These are phyloP conservation scores for Zaprionus lineosus DNA, from an alignment of 2,888 invertebrate genomes.

Conservation along the genomic window DNA sequence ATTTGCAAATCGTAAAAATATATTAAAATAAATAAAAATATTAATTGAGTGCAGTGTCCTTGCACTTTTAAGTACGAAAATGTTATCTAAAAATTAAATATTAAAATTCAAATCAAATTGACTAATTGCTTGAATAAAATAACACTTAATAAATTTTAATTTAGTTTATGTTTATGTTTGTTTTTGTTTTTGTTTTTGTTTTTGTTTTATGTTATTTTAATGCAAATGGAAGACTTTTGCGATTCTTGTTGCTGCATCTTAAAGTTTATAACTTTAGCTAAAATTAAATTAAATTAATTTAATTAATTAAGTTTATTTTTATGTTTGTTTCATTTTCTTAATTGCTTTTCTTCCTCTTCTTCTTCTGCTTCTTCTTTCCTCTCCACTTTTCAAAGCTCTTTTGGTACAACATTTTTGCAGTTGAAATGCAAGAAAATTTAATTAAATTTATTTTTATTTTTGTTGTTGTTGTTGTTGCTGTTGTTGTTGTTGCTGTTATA, in stretches of 20 bases:
- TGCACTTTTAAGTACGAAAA: conserved; percentile 66
- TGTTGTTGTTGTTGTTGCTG: not conserved
- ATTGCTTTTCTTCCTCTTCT: conserved; percentile 9
- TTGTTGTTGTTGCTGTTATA: conserved; percentile 29
- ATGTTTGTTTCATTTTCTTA: conserved; percentile 8
- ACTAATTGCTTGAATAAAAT: conserved; percentile 50
- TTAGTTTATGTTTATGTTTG: conserved; percentile 13
- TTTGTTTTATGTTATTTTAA: conserved; percentile 5
- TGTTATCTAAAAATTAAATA: conserved; percentile 15
- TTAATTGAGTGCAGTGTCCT: conserved; percentile 42
- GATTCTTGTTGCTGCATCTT: conserved; percentile 60
- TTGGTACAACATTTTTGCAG: conserved; percentile 75
- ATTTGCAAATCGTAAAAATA: conserved; percentile 51
- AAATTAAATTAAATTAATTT: conserved; percentile 10
- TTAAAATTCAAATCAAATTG: conserved; percentile 60
- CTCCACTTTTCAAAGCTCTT: conserved; percentile 62
- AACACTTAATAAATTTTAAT: not conserved
- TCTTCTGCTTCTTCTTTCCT: conserved; percentile 17
- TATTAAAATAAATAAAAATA: conserved; percentile 54
- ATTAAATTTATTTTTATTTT: conserved; percentile 4
- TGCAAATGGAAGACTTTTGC: conserved; percentile 78
- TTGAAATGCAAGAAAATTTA: conserved; percentile 61
- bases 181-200: conserved; percentile 11
- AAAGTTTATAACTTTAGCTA: conserved; percentile 69
- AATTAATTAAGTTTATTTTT: conserved; percentile 37